Conservation (phyloP, 2,113 vertebrate genomes). For the Monopterus albus region DNA sequence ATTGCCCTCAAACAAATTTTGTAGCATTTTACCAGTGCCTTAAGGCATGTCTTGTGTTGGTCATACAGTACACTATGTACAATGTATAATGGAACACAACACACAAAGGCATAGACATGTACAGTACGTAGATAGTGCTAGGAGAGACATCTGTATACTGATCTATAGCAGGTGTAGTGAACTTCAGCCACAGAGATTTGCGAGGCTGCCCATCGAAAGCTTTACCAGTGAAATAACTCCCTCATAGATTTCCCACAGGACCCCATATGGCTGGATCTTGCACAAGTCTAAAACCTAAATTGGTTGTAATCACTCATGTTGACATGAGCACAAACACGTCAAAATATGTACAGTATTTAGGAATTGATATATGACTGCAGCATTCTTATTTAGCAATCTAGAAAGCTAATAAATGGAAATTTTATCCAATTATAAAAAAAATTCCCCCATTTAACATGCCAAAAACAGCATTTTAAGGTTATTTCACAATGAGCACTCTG, state of each 20-base stretch:
- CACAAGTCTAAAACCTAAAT: slow-evolving; percentile 52
- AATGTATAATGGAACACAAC: neutral
- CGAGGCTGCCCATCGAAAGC: slow-evolving; percentile 19
- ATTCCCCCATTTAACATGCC: slow-evolving; percentile 36
- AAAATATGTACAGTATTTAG: slow-evolving; percentile 54
- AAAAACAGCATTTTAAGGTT: slow-evolving; percentile 47
- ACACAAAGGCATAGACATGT: neutral
- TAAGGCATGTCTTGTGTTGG: too few relatives aligned
- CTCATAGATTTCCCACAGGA: slow-evolving; percentile 20
- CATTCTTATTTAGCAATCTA: slow-evolving; percentile 55
- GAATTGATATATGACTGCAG: slow-evolving; percentile 44
- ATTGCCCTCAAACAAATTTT: neutral
- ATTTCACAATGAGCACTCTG: slow-evolving; percentile 61
- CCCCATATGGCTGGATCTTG: slow-evolving; percentile 39
- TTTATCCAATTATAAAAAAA: slow-evolving; percentile 58
- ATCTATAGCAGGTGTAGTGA: slow-evolving; percentile 46
- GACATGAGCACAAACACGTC: slow-evolving; percentile 38
- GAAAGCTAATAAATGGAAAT: slow-evolving; percentile 51
- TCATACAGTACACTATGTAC: neutral
- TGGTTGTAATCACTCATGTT: slow-evolving; percentile 52
- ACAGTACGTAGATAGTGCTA: slow-evolving; percentile 1
- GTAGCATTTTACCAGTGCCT: too few relatives aligned
- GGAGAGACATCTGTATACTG: slow-evolving; percentile 35
- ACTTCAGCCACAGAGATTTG: slow-evolving; percentile 26
- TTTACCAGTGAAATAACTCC: slow-evolving; percentile 28